phyloP scores from a whole-genome alignment of 2,888 invertebrate species.

The Tupiocoris notatus region DNA sequence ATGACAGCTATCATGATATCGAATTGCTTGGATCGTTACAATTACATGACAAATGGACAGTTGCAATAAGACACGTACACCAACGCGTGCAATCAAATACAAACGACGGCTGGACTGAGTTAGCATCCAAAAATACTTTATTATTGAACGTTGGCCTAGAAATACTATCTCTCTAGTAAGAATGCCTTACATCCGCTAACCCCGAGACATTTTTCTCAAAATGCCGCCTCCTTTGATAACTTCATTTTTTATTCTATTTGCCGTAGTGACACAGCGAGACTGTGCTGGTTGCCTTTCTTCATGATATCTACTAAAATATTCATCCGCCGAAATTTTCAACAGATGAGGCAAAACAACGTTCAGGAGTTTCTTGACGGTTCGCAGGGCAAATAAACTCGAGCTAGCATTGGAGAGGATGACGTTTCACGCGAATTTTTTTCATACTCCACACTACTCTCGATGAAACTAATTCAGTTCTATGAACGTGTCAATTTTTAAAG shows the following conservation, averaged over 20 bases:
- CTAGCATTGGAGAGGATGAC: too few relatives aligned
- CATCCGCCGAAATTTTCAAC: neutral
- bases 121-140: neutral
- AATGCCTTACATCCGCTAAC: neutral
- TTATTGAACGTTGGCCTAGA: neutral
- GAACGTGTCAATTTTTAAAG: too few relatives aligned
- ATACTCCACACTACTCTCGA: too few relatives aligned
- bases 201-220: neutral
- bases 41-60: too few relatives aligned
- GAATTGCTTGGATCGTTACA: too few relatives aligned
- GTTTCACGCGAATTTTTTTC: too few relatives aligned
- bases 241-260: constrained; percentile 25
- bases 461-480: too few relatives aligned
- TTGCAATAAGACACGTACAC: too few relatives aligned
- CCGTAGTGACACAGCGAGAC: constrained; percentile 1
- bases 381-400: neutral
- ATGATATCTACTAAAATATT: constrained; percentile 11
- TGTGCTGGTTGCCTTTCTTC: neutral
- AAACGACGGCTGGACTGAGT: too few relatives aligned
- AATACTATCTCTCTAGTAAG: neutral
- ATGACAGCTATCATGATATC: too few relatives aligned
- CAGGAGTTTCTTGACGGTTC: neutral
- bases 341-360: neutral
- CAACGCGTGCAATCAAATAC: too few relatives aligned
- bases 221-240: constrained; percentile 13